Evolutionary conservation across 2,113 vertebrate species (phyloP), one percentile per base, ranked within the genome.

Genomic region (Notechis scutatus): DNA sequence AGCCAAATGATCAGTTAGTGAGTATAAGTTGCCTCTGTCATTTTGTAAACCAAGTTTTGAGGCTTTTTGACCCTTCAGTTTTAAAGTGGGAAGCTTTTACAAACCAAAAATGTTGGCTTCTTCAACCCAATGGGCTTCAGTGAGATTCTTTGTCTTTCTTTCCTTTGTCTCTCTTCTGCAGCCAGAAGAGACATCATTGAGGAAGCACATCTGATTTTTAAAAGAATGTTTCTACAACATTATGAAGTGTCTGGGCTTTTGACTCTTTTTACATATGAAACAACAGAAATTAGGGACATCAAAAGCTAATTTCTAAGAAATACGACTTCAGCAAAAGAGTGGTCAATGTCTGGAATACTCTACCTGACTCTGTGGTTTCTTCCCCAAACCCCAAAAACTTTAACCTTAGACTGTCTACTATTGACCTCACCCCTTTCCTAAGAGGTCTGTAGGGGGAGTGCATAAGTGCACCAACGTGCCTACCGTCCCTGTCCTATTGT

Each of bases 261-360:
- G 39, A 11, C 8, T 90, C 69, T 59, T 57, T n/a, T 12, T 6
- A 85, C 57, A 34, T 29, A 55, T 26, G 2, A 10, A 5, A 23
- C 12, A 88, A 26, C 1, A 45, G 6, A 20, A 20, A 39, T 2
- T 24, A 81, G 8, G 11, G 34, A 96, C 14, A 0, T 89, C 89
- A 21, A 29, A 95, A 34, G 86, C 89, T 57, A 2, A 50, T 94
- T 97, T 96, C 94, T 96, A 1, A 5, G 45, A 45, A 45, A 45
- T 45, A 5, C 45, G 45, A 45, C 45, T 45, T 45, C 45, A 45
- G 45, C 45, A 45, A 45, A 5, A 45, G 45, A 45, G 45, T 45
- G 45, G 4, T 45, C 45, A 45, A 5, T 45, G 45, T 45, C 45
- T 45, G 5, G 45, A 45, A 45, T 45, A 45, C 45, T 45, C 45